Evolutionary conservation across 30 jellyfish, hydroid and myxozoan genomes (phyloP), one percentile per base, ranked within the genome.

Genomic region (Pelagia noctiluca): DNA sequence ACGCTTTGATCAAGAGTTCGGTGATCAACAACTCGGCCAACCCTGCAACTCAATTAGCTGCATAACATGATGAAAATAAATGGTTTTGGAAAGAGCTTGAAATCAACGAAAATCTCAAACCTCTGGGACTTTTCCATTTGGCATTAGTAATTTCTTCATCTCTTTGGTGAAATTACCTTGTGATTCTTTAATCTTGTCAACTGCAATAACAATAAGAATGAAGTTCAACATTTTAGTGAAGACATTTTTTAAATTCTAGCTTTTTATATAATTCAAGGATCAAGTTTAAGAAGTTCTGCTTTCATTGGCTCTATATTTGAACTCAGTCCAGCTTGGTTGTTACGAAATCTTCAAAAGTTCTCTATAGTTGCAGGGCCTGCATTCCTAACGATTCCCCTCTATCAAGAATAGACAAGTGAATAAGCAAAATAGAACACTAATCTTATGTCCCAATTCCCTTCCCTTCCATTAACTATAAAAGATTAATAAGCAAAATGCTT

Each of bases 121-220:
- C 95, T 49, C 42, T 84, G 95, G 95, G 49, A 84, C 74, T 48
- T 74, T 84, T 7, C 95, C 95, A 63, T 42, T 42, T 29, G 95
- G 95, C 18, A 74, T 50, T 37, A 69, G 28, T 28, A 62, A 70
- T 24, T 63, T 74, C 50, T 84, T 84, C 69, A 84, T 28, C n/a
- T 84, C 95, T 50, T 63, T 69, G 22, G 95, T 49, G 28, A 75
- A 50, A 16, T 57, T 30, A 0, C 80, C 3, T 25, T 57, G 23
- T 8, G 80, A 33, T n/a, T 73, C 57, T 25, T 52, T 61, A 0
- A 84, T 84, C 35, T 52, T 48, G 38, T 73, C 85, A 32, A 74
- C 95, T 84, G 37, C 23, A 82, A 54, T 2, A 63, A 29, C 25
- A 82, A 25, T 30, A 49, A 2, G 12, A 42, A 11, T 13, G 11